Evolutionary conservation across 2,113 vertebrate species (phyloP), one percentile per base, ranked within the genome.

Genomic region (Acinonyx jubatus): DNA sequence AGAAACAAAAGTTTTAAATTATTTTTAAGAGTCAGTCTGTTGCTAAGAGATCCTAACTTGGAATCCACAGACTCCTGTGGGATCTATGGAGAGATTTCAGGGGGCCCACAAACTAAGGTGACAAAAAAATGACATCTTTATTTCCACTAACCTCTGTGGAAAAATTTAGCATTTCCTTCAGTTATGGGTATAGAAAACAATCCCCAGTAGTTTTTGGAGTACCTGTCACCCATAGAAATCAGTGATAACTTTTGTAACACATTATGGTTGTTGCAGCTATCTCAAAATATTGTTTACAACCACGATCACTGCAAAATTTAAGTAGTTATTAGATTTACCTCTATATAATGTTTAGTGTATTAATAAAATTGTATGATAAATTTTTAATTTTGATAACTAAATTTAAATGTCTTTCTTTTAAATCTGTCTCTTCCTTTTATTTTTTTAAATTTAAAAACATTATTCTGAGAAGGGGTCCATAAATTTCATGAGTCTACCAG

Each of bases 111-210:
- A 66, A 71, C 10, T 52, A 57, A 27, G 15, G 48, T 25, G 14
- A 31, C 14, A 52, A 93, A 91, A 90, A 94, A 50, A 73, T n/a
- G 78, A 68, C 31, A 90, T 86, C 29, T 87, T 80, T 87, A 81
- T 95, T 89, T 91, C 61, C 52, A 65, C 15, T 83, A 83, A 27
- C 25, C 9, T 78, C 25, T 82, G 29, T 74, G 84, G 65, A 81
- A 80, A 83, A 50, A 41, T 12, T 79, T 65, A 71, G 7, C 74
- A 78, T 96, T 97, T 63, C 23, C 21, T 87, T 82, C 31, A 36
- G 61, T 65, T 82, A 55, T n/a, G 41, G 65, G 36, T 55, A 5
- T 52, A 87, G 61, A 45, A 80, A 92, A 65, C 27, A 83, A 87
- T 69, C 50, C 9, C 25, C 4, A 78, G 68, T 31, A 36, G 18